Evolutionary conservation across 92 coral and sea anemone genomes (phyloP).

Genomic region (Epizoanthus scotinus): DNA sequence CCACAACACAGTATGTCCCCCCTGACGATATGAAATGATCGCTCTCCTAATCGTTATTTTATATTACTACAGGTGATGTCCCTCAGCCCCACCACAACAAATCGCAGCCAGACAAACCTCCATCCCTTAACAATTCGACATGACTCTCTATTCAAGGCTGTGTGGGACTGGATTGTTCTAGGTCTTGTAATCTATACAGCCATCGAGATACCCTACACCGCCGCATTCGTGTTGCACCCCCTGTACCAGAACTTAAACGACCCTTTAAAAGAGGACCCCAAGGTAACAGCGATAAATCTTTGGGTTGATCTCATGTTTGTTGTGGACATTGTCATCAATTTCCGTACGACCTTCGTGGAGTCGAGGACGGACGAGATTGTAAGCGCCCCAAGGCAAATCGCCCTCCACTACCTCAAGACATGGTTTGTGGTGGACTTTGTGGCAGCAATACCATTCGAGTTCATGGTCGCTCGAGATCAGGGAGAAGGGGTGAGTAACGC

Average conservation of each 20-base stretch:
- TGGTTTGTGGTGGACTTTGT: conserved; percentile 96
- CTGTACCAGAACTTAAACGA: conserved; percentile 32
- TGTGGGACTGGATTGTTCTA: conserved; percentile 97
- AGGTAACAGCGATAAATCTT: conserved; percentile 65
- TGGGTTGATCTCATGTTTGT: conserved; percentile 92
- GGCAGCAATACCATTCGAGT: conserved; percentile 95
- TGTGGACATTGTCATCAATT: conserved; percentile 85
- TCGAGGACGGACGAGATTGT: conserved; percentile 67
- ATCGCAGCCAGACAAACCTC: conserved; percentile 70
- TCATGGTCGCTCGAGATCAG: conserved; percentile 53
- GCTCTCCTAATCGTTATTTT: background rate
- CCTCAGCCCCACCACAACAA: conserved; percentile 73
- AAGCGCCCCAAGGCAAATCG: conserved; percentile 77
- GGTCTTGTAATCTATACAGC: conserved; percentile 92
- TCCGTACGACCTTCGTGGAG: conserved; percentile 87
- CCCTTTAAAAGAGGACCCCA: conserved; percentile 33
- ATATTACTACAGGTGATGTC: conserved; percentile 87
- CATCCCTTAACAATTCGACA: conserved; percentile 88
- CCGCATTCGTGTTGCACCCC: conserved; percentile 69
- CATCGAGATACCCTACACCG: conserved; percentile 94
- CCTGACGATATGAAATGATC: background rate
- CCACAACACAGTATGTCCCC: conserved; percentile 55
- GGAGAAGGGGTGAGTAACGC: conserved; percentile 48
- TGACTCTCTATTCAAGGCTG: conserved; percentile 95
- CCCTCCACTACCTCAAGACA: conserved; percentile 82